Conservation (phyloP, 2,797 vertebrate species). For the Crossoptilon crossoptilon region DNA sequence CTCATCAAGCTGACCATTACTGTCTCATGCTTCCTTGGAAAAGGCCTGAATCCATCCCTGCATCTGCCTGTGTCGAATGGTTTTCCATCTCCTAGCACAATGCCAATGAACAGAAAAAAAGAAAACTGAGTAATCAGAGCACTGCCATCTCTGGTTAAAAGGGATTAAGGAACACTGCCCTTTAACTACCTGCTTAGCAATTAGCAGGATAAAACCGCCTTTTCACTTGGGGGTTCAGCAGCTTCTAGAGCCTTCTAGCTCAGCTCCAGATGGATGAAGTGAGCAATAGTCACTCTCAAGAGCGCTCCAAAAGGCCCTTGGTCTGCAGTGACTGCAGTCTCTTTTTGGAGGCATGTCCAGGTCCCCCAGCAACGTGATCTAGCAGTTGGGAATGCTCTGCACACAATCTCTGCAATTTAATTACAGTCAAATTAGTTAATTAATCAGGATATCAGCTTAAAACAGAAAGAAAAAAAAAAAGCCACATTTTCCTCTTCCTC, state of each 20-base stretch:
- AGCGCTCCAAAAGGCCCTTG: not conserved
- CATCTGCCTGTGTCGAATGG: not conserved
- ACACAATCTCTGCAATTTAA: slow-evolving; percentile 1
- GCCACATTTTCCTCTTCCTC: not conserved
- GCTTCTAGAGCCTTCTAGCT: not conserved
- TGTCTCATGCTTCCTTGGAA: not conserved
- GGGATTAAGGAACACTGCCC: not conserved
- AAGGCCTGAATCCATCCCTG: not conserved
- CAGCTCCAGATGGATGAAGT: not conserved
- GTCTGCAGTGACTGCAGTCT: not conserved
- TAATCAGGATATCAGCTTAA: slow-evolving; percentile 48
- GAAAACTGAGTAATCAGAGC: not conserved
- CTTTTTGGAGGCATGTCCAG: not conserved
- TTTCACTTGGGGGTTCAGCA: not conserved
- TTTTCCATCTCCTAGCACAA: not conserved
- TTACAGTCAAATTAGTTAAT: slow-evolving; percentile 30
- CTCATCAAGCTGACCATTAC: not conserved
- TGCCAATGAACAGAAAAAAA: not conserved
- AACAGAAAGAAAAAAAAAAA: not conserved
- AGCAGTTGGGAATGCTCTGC: not conserved
- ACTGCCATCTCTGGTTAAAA: not conserved
- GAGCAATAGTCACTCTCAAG: not conserved
- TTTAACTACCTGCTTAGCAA: not conserved
- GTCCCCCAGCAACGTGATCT: not conserved
- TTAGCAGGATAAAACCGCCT: not conserved